Base-by-base conservation (phyloP, 92 coral and sea anemone species). In the Palythoa grandis region DNA sequence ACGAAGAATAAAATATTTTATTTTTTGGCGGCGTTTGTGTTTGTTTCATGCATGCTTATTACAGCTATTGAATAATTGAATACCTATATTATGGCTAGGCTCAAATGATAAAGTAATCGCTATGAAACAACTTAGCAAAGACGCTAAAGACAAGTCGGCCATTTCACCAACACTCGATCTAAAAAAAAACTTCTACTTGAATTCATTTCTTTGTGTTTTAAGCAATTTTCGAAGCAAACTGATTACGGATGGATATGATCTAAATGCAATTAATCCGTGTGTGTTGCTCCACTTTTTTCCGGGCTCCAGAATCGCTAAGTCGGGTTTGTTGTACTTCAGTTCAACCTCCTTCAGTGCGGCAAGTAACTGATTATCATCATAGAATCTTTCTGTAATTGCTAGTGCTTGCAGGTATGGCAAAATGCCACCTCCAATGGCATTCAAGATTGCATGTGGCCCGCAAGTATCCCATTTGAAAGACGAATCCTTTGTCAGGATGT, bases 381-480 rank as follows among this genome's bases (percentile, higher is more conserved):
- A 20, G n/a, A 70, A 5, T 43, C 80, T 82, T 74, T 56, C 47
- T 4, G 75, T 82, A 37, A 88, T 82, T 40, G 85, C 65, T 19
- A 88, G 17, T 35, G 96, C 90, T 11, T 88, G 73, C 6, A 79
- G 73, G 48, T 60, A 93, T 0, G 80, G 22, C 17, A 91, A 84
- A 53, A 91, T 83, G 20, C 92, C 96, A 47, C 96, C 96, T 63
- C 92, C 96, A 85, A 86, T 74, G 23, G 94, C 74, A 54, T 87
- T 57, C 67, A 93, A 77, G 35, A 93, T 88, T 70, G 94, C 96
- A 86, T 93, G 92, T 8, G 96, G 92, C 11, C 92, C 96, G 84
- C 96, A 93, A 25, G 96, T 93, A 40, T 93, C 96, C 96, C 96
- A 93, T 24, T 91, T 93, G 60, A 91, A 93, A 25, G 92, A 91